phyloP scores from a whole-genome alignment of 2,113 vertebrate species.

The Cololabis saira region DNA sequence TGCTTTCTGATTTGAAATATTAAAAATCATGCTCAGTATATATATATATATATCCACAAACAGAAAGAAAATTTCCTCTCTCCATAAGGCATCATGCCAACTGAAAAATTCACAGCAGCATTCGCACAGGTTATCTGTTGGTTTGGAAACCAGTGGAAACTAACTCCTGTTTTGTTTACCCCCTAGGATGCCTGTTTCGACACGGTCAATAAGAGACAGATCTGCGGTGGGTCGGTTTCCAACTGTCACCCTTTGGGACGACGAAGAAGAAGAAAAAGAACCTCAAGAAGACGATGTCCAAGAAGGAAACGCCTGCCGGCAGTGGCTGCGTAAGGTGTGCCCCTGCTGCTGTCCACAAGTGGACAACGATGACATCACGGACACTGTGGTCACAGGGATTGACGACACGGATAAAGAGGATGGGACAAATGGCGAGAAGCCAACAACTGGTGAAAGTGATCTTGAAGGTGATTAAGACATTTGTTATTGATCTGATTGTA shows the following conservation, averaged over 20 bases:
- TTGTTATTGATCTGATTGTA: too few relatives aligned
- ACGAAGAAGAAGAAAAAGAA: conserved; percentile 21
- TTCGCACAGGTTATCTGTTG: too few relatives aligned
- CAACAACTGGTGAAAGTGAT: conserved; percentile 20
- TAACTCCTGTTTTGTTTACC: neutral
- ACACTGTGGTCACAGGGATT: conserved; percentile 22
- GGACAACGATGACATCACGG: conserved; percentile 6
- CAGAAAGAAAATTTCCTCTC: conserved; percentile 5
- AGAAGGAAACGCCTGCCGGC: conserved; percentile 31
- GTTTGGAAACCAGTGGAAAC: neutral
- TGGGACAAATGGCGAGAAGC: neutral
- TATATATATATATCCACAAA: too few relatives aligned
- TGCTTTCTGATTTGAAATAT: conserved; percentile 5
- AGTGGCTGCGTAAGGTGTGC: conserved; percentile 65
- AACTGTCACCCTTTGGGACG: conserved; percentile 40
- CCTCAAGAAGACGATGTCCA: conserved; percentile 3
- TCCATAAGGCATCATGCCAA: too few relatives aligned
- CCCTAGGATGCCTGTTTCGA: conserved; percentile 68
- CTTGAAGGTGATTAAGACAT: conserved; percentile 53
- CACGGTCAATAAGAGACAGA: conserved; percentile 37
- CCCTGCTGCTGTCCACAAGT: conserved; percentile 47
- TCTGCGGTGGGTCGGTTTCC: conserved; percentile 76
- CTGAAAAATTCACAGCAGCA: too few relatives aligned
- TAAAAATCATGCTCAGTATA: conserved; percentile 11
- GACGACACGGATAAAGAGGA: neutral